Conservation (phyloP, 2,888 invertebrate genomes). For the Drosophila antonietae region DNA sequence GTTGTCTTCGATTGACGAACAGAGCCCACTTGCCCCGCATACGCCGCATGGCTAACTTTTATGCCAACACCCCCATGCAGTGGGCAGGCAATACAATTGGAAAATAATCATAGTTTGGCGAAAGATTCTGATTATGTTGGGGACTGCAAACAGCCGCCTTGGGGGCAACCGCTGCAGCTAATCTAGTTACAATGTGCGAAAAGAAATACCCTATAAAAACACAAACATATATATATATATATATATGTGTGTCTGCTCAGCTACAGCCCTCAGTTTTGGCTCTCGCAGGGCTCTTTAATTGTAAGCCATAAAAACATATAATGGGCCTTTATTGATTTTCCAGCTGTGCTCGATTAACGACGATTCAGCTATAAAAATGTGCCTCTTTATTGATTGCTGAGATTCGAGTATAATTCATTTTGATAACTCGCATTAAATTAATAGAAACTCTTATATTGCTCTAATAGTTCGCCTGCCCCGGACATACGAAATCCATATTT, state of each 20-base stretch:
- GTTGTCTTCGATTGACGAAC: slow-evolving; percentile 51
- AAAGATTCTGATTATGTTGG: slow-evolving; percentile 62
- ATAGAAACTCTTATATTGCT: slow-evolving; percentile 1
- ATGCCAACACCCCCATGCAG: slow-evolving; percentile 1
- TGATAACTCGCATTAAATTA: neutral
- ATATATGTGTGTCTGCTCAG: neutral
- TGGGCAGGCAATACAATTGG: slow-evolving; percentile 53
- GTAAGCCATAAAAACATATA: slow-evolving; percentile 47
- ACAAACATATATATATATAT: too few species aligned
- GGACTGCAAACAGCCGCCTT: slow-evolving; percentile 58
- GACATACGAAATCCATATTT: neutral
- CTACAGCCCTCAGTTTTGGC: neutral
- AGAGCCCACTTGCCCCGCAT: neutral
- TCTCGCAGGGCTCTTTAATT: slow-evolving; percentile 43
- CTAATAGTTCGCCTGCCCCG: neutral
- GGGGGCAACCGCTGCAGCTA: slow-evolving; percentile 43
- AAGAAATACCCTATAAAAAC: slow-evolving; percentile 15
- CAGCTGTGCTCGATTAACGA: neutral
- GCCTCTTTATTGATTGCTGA: neutral
- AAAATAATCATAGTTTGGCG: slow-evolving; percentile 65
- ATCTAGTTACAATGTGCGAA: slow-evolving; percentile 63
- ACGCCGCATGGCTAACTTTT: slow-evolving; percentile 2
- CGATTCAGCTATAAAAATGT: slow-evolving; percentile 15
- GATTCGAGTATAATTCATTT: slow-evolving; percentile 2
- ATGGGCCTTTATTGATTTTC: slow-evolving; percentile 51